Percentiles rank a stretch among this genome's conserved stretches.
phyloP scores from a whole-genome alignment of 2,888 invertebrate genomes.

The Heteropelma amictum region DNA sequence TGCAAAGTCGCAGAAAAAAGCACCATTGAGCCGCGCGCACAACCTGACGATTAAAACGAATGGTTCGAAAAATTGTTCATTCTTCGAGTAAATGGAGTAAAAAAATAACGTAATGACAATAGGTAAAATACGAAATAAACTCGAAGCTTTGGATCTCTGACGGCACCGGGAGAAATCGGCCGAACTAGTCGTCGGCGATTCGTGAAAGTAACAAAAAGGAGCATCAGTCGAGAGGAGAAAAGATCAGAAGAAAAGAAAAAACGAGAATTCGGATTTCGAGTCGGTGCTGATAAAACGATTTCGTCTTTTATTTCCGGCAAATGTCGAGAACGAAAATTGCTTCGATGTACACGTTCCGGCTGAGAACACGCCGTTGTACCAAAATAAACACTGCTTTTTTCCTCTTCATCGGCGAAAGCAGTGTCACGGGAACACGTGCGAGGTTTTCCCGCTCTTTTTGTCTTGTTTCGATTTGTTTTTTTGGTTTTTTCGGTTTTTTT shows the following conservation, averaged over 20 bases:
- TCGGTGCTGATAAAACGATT: too few relatives aligned
- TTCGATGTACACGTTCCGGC: slow-evolving; percentile 36
- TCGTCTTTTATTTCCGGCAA: too few relatives aligned
- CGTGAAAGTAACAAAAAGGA: too few relatives aligned
- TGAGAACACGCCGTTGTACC: slow-evolving; percentile 20
- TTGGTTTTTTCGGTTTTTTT: background rate
- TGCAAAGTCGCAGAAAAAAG: slow-evolving; percentile 61
- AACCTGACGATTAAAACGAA: slow-evolving; percentile 4
- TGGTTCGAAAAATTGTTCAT: too few relatives aligned
- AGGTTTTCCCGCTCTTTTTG: background rate
- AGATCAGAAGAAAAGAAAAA: too few relatives aligned
- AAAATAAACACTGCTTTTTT: slow-evolving; percentile 31
- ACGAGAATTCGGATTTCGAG: too few relatives aligned
- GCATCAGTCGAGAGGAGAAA: too few relatives aligned
- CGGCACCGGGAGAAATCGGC: slow-evolving; percentile 1
- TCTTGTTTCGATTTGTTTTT: background rate
- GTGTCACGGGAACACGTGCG: slow-evolving; percentile 28
- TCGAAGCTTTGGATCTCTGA: too few relatives aligned
- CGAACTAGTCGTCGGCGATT: slow-evolving; percentile 12
- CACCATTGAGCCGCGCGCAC: slow-evolving; percentile 49
- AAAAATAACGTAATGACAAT: too few relatives aligned
- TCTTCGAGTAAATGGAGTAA: background rate
- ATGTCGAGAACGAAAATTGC: too few relatives aligned
- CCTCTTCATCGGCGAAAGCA: slow-evolving; percentile 27
- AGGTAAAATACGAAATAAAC: too few relatives aligned